A percentile compares a stretch with the other conserved stretches of the same genome.
Evolutionary conservation across 2,113 vertebrate genomes (phyloP).

Genomic region (Asarcornis scutulata): DNA sequence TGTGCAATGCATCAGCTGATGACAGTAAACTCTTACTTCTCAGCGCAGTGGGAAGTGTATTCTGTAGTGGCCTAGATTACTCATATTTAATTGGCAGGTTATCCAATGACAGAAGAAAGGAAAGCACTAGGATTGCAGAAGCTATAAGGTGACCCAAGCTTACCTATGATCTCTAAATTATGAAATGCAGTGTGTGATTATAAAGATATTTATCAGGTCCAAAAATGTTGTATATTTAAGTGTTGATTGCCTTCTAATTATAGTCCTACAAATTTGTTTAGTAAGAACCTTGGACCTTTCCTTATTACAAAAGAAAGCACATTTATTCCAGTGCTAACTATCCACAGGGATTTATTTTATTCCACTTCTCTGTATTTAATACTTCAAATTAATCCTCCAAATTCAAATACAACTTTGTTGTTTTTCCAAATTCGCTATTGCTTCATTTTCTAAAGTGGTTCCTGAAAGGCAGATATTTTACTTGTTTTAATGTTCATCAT

Average conservation of each 20-base stretch:
- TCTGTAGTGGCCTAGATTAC: conserved; percentile 96
- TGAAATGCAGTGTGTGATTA: conserved; percentile 71
- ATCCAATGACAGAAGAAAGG: conserved; percentile 94
- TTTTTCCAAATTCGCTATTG: conserved; percentile 37
- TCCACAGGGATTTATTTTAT: conserved; percentile 17
- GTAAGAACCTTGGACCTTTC: conserved; percentile 42
- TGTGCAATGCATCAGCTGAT: conserved; percentile 91
- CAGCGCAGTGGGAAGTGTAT: conserved; percentile 93
- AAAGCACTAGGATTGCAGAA: conserved; percentile 94
- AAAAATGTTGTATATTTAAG: conserved; percentile 45
- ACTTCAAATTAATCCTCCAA: conserved; percentile 47
- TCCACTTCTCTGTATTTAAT: conserved; percentile 40
- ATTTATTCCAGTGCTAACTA: conserved; percentile 14
- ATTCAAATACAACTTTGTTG: conserved; percentile 25
- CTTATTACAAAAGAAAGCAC: conserved; percentile 3
- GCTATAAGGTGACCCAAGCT: conserved; percentile 88
- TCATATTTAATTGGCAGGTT: conserved; percentile 95
- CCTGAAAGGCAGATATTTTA: conserved; percentile 49
- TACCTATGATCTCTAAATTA: conserved; percentile 66
- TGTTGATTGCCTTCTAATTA: conserved; percentile 56
- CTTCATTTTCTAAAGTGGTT: conserved; percentile 42
- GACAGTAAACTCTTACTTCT: conserved; percentile 95
- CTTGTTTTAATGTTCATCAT: conserved; percentile 30
- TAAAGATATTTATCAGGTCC: conserved; percentile 52
- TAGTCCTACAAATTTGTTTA: conserved; percentile 39